Evolutionary conservation across 1,140 invertebrate species (phyloP).

Genomic region (Lasaia peninsularis): DNA sequence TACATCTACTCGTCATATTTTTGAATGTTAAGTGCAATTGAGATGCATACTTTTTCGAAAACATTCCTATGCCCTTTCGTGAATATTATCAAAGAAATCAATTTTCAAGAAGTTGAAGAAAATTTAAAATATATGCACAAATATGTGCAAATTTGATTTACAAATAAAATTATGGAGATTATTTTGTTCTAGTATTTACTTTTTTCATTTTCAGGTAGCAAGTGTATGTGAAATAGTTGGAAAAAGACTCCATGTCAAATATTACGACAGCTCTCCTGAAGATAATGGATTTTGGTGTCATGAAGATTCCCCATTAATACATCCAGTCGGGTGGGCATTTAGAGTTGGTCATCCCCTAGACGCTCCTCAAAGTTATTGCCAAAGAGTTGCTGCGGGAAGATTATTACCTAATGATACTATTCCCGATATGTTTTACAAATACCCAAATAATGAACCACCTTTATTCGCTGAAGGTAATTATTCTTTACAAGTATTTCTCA

Average conservation of each 20-base stretch:
- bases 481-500: background rate
- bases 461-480: constrained; percentile 82
- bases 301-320: constrained; percentile 94
- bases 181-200: no score
- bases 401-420: constrained; percentile 85
- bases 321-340: constrained; percentile 96
- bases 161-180: no score
- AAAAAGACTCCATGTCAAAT: constrained; percentile 92
- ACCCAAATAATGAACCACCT: constrained; percentile 54
- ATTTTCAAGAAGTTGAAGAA: no score
- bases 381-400: constrained; percentile 79
- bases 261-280: constrained; percentile 88
- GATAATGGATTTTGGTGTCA: constrained; percentile 97
- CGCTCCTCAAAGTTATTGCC: constrained; percentile 87
- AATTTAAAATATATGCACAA: no score
- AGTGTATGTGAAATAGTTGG: constrained; percentile 93
- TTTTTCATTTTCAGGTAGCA: constrained; percentile 77
- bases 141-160: no score
- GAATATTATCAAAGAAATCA: no score
- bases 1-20: no score
- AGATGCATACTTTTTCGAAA: no score
- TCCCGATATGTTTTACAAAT: constrained; percentile 76
- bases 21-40: no score
- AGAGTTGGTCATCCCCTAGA: constrained; percentile 91
- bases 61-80: no score